phyloP scores from a whole-genome alignment of 2,888 invertebrate species.

The Drosophila affinis region DNA sequence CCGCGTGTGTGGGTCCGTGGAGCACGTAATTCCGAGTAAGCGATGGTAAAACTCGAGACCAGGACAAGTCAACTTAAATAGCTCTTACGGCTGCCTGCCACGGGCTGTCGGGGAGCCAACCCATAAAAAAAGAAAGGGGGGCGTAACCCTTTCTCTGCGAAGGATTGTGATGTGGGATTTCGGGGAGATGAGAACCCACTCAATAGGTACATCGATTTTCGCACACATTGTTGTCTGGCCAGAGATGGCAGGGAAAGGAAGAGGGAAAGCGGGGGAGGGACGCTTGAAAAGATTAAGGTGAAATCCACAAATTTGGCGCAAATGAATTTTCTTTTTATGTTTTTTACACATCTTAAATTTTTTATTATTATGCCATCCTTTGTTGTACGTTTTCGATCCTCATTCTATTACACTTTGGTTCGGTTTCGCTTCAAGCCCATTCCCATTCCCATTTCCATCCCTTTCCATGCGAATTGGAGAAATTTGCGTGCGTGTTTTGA shows the following conservation, averaged over 20 bases:
- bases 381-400: constrained; percentile 79
- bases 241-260: neutral
- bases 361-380: constrained; percentile 79
- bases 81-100: constrained; percentile 53
- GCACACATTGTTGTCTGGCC: constrained; percentile 67
- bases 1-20: constrained; percentile 3
- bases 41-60: constrained; percentile 62
- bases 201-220: constrained; percentile 73
- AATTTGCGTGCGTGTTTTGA: constrained; percentile 81
- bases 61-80: constrained; percentile 67
- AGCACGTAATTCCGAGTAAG: constrained; percentile 43
- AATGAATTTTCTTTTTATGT: constrained; percentile 80
- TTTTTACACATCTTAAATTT: constrained; percentile 79
- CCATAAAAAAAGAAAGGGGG: constrained; percentile 56
- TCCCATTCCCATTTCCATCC: neutral
- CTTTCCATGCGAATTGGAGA: constrained; percentile 75
- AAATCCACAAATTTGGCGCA: constrained; percentile 80
- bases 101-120: constrained; percentile 47
- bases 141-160: constrained; percentile 32
- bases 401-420: constrained; percentile 76
- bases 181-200: constrained; percentile 48
- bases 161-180: neutral
- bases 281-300: constrained; percentile 70
- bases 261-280: neutral
- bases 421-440: constrained; percentile 54